phyloP scores from a whole-genome alignment of 2,797 vertebrate species.

The Sternarchorhynchus goeldii region DNA sequence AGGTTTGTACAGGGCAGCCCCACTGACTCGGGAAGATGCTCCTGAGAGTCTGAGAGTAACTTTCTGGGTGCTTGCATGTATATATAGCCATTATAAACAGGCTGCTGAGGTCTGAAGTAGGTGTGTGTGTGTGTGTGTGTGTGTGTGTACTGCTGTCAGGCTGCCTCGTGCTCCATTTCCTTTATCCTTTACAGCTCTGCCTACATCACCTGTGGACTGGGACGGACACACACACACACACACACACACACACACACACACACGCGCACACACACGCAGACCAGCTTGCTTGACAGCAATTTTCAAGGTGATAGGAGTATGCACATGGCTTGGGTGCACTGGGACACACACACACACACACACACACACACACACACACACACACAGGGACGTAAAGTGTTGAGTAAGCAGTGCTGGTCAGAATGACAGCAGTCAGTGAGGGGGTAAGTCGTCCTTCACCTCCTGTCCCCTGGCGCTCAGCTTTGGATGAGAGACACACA shows the following conservation, averaged over 20 bases:
- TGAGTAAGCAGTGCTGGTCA: too few relatives aligned
- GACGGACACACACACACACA: neutral
- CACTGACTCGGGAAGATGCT: too few relatives aligned
- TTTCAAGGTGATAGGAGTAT: constrained; percentile 59
- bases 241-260: neutral
- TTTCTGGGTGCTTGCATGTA: neutral
- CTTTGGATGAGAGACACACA: too few relatives aligned
- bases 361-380: constrained; percentile 44
- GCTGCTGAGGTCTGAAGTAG: constrained; percentile 25
- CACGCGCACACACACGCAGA: constrained; percentile 39
- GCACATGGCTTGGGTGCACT: constrained; percentile 10
- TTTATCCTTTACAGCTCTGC: constrained; percentile 23
- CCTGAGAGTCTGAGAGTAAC: too few relatives aligned
- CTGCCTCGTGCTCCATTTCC: constrained; percentile 41
- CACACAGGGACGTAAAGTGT: constrained; percentile 16
- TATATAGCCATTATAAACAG: constrained; percentile 38
- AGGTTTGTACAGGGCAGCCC: too few relatives aligned
- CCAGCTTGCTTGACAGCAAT: constrained; percentile 60
- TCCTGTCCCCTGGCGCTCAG: too few relatives aligned
- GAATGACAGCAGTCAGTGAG: too few relatives aligned
- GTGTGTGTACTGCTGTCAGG: neutral
- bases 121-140: constrained; percentile 9
- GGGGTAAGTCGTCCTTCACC: too few relatives aligned
- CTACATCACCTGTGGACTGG: constrained; percentile 10
- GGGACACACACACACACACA: constrained; percentile 12